Evolutionary conservation across 2,888 invertebrate genomes (phyloP), one percentile per base, ranked within the genome.

Genomic region (Schrankia costaestrigalis): DNA sequence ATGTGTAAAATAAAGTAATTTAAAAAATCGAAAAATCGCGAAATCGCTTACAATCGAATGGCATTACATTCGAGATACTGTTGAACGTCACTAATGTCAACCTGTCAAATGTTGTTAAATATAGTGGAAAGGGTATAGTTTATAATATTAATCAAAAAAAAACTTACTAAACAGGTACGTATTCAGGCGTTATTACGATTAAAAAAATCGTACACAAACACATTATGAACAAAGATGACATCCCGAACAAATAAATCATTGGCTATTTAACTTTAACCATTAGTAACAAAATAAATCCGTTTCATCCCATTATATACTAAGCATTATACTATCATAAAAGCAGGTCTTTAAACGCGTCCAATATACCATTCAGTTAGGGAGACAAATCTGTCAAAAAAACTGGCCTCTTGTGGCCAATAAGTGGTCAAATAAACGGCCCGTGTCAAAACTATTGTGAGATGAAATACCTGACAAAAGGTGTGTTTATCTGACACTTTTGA

Each of bases 381-480:
- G 85, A 86, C 62, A 59, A 82, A 82, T 81, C 82, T 78, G 38
- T 54, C 62, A 62, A 67, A 67, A 35, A 56, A 37, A n/a, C 41
- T 47, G 31, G 44, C 58, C 72, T 65, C 71, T 70, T 57, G 59
- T 63, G 77, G 69, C 78, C 79, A 79, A 72, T 78, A 71, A 78
- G 78, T 78, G 86, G 83, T 71, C 79, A 73, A 71, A 80, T 70
- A 71, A 63, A 80, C 64, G 55, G 66, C 65, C 69, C 77, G 77
- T 84, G 85, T 77, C 85, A 76, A 76, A 75, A 62, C 69, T 65
- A 71, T 81, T 79, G 71, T 80, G 26, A 18, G 35, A 53, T 49
- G 47, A 69, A n/a, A 71, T 81, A 82, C 79, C 81, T 84, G 78
- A 75, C 68, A 78, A 80, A 73, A 74, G 73, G 63, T 57, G 63